These are phyloP conservation scores for Salarias fasciatus DNA, from an alignment of 2,797 vertebrate genomes.

Conservation along the genomic window DNA sequence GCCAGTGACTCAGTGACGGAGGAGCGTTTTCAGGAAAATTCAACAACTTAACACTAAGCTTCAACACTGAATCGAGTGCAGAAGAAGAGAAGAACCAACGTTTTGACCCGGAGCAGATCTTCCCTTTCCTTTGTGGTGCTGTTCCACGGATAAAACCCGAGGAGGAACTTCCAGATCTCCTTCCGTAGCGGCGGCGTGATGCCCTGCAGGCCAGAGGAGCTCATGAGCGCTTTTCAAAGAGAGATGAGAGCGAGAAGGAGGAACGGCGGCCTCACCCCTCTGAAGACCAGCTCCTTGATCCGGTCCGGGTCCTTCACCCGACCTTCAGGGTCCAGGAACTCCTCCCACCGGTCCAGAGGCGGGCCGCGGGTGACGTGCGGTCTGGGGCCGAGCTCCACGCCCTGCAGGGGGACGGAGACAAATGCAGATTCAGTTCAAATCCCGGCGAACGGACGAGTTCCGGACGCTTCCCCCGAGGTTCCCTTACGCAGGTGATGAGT, in stretches of 20 bases:
- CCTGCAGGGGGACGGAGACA: slow-evolving; percentile 68
- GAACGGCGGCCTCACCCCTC: slow-evolving; percentile 82
- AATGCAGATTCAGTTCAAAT: neutral
- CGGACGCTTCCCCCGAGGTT: neutral
- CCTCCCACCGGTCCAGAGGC: slow-evolving; percentile 86
- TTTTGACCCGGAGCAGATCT: slow-evolving; percentile 85
- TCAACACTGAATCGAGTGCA: too few relatives aligned
- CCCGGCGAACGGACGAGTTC: too few relatives aligned
- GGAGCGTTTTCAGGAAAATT: too few relatives aligned
- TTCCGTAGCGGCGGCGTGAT: slow-evolving; percentile 82
- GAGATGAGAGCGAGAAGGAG: neutral
- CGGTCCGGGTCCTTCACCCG: slow-evolving; percentile 79
- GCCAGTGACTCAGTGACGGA: too few relatives aligned
- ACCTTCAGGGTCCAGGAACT: slow-evolving; percentile 86
- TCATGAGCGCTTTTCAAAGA: neutral
- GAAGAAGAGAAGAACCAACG: slow-evolving; percentile 67
- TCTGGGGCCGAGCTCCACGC: slow-evolving; percentile 87
- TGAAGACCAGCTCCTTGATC: slow-evolving; percentile 87
- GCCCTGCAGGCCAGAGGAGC: slow-evolving; percentile 75
- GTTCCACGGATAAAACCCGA: slow-evolving; percentile 91
- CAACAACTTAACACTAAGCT: too few relatives aligned
- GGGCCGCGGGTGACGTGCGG: slow-evolving; percentile 81
- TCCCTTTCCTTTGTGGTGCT: slow-evolving; percentile 86
- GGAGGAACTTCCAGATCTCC: slow-evolving; percentile 91
- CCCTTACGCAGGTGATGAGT: slow-evolving; percentile 92